These are phyloP conservation scores for Zaprionus gabonicus DNA, from an alignment of 1,140 invertebrate genomes.

Conservation along the genomic window DNA sequence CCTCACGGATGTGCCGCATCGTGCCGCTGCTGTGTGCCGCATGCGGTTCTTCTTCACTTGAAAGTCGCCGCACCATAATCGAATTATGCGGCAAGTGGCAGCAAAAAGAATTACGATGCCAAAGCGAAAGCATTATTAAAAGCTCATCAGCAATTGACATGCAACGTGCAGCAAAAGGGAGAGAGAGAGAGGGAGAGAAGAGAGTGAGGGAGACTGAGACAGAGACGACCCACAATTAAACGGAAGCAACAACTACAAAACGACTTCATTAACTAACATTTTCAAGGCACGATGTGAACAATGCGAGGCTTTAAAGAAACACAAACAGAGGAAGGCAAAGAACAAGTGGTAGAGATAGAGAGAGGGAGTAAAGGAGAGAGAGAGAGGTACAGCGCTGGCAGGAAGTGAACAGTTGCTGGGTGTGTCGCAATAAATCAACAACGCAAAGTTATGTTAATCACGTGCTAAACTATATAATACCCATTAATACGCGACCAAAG, in stretches of 20 bases:
- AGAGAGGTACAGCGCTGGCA: neutral
- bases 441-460: slow-evolving; percentile 1
- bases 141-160: slow-evolving; percentile 81
- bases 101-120: slow-evolving; percentile 75
- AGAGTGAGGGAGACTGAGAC: slow-evolving; percentile 24
- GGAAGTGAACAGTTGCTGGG: slow-evolving; percentile 7
- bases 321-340: neutral
- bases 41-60: slow-evolving; percentile 44
- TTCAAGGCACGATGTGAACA: slow-evolving; percentile 34
- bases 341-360: neutral
- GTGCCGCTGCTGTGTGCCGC: neutral
- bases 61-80: slow-evolving; percentile 78
- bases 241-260: slow-evolving; percentile 74
- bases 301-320: slow-evolving; percentile 27
- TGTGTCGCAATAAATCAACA: slow-evolving; percentile 1
- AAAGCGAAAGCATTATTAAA: slow-evolving; percentile 77
- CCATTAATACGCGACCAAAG: neutral
- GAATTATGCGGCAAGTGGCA: slow-evolving; percentile 76
- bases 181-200: slow-evolving; percentile 3
- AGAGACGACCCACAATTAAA: slow-evolving; percentile 70
- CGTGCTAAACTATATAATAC: slow-evolving; percentile 10
- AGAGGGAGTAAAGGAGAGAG: neutral
- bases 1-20: slow-evolving; percentile 61
- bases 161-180: slow-evolving; percentile 31
- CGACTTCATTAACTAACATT: slow-evolving; percentile 77